A percentile compares a stretch with the other conserved stretches of the same genome.
Evolutionary conservation across 1,140 invertebrate species (phyloP).

Genomic region (Lasioglossum baleicum): DNA sequence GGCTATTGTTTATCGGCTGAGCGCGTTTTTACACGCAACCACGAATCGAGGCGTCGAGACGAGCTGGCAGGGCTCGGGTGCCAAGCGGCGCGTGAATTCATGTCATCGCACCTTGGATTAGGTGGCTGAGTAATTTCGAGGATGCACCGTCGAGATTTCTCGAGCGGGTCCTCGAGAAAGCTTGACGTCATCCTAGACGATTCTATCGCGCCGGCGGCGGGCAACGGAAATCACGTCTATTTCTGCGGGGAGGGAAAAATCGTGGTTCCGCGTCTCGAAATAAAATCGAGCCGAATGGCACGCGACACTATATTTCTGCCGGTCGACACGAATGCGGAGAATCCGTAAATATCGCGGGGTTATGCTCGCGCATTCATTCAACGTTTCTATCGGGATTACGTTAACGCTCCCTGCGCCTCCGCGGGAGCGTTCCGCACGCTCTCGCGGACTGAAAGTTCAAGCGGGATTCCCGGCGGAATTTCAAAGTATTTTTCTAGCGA

Average conservation of each 20-base stretch:
- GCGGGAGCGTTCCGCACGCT: neutral
- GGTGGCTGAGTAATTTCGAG: slow-evolving; percentile 31
- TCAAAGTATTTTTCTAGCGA: neutral
- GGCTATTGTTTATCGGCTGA: slow-evolving; percentile 10
- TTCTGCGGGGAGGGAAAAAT: slow-evolving; percentile 44
- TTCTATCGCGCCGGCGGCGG: neutral
- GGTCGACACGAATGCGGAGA: slow-evolving; percentile 19
- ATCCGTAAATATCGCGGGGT: neutral
- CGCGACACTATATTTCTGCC: slow-evolving; percentile 39
- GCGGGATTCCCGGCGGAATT: neutral
- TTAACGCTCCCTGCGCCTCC: neutral
- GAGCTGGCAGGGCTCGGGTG: slow-evolving; percentile 39
- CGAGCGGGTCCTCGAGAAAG: slow-evolving; percentile 34
- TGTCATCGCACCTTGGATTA: slow-evolving; percentile 55
- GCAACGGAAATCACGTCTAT: slow-evolving; percentile 35
- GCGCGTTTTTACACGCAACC: slow-evolving; percentile 14
- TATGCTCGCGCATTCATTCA: slow-evolving; percentile 10
- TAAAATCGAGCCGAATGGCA: slow-evolving; percentile 49
- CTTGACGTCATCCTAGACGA: slow-evolving; percentile 44
- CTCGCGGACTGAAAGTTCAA: neutral
- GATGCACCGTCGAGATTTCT: slow-evolving; percentile 35
- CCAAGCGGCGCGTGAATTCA: slow-evolving; percentile 50
- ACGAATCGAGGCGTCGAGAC: slow-evolving; percentile 18
- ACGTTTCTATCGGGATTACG: neutral
- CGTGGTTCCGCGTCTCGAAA: slow-evolving; percentile 62